phyloP scores from a whole-genome alignment of 2,113 vertebrate genomes.

The Siniperca knerii region DNA sequence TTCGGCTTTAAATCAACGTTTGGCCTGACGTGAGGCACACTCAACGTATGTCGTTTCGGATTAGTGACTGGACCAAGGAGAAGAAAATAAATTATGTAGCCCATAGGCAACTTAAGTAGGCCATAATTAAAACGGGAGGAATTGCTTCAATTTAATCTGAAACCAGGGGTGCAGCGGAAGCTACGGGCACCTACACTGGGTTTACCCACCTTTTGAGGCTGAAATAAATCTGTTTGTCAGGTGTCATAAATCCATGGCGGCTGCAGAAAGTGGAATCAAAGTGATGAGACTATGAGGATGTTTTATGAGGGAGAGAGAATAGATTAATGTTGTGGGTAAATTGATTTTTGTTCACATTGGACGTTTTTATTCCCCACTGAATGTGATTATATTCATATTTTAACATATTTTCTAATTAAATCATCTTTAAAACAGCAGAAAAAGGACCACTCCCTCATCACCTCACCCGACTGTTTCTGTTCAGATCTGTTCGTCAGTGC shows the following conservation, averaged over 20 bases:
- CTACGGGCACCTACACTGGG: conserved; percentile 5
- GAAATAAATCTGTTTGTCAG: conserved; percentile 50
- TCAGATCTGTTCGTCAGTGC: neutral
- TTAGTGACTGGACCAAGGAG: conserved; percentile 66
- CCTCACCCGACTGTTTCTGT: too few species aligned
- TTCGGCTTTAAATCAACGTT: conserved; percentile 77
- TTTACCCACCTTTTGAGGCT: conserved; percentile 36
- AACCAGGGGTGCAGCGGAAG: conserved; percentile 36
- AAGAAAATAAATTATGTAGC: conserved; percentile 70
- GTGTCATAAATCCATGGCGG: conserved; percentile 37
- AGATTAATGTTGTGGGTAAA: conserved; percentile 10
- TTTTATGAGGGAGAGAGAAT: conserved; percentile 21
- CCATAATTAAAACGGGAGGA: conserved; percentile 79
- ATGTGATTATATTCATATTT: neutral
- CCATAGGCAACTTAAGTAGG: conserved; percentile 73
- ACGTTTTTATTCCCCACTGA: neutral
- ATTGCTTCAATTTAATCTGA: conserved; percentile 75
- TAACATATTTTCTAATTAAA: neutral
- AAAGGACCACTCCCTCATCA: neutral
- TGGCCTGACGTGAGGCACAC: conserved; percentile 66
- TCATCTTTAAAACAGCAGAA: neutral
- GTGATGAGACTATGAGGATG: conserved; percentile 27
- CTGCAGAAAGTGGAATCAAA: conserved; percentile 10
- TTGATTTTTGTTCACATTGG: conserved; percentile 24
- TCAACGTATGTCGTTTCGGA: conserved; percentile 72